Base-by-base conservation (phyloP, 2,113 vertebrate genomes). In the Pluvianellus socialis region DNA sequence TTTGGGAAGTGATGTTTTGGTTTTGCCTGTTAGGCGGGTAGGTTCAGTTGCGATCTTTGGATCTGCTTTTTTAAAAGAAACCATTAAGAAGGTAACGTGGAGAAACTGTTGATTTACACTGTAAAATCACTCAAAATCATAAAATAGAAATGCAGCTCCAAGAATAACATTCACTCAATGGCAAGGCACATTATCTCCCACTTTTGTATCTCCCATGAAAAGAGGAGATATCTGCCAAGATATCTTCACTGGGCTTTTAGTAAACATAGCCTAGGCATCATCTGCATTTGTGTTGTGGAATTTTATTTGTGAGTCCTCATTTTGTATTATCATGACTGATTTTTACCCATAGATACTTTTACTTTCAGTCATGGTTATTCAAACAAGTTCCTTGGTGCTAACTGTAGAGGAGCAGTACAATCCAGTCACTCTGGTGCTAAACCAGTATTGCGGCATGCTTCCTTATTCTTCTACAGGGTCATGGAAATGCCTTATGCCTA, bases 401-500 rank as follows among this genome's bases (percentile, higher is more conserved):
- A 35, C 42, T 38, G 42, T n/a, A 35, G 56, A 47, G 28, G 21
- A 84, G 52, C 28, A 47, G 45, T 70, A 33, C n/a, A 91, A 28
- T 40, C 17, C 35, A 68, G 20, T 84, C 72, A 47, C 12, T 49
- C 50, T 53, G 52, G 14, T 94, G 45, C 56, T 83, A 49, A 59
- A 70, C n/a, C 33, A 72, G 45, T 53, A 3, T 88, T 24, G n/a
- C 45, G 21, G 20, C 50, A 12, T 72, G 45, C 86, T 95, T 87
- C 79, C 76, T 96, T 90, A 45, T 93, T 96, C 50, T 62, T 96
- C 75, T 92, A 6, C 97, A 99, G 99, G 97, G 97, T 99, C 79
- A 98, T 99, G 98, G 99, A 99, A 98, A 98, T 99, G 98, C 99
- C 99, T 13, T 99, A 99, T 74, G 98, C 99, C 67, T 99, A 99